These are phyloP conservation scores for Cataglyphis hispanica DNA, from an alignment of 1,140 invertebrate species.

Conservation along the genomic window DNA sequence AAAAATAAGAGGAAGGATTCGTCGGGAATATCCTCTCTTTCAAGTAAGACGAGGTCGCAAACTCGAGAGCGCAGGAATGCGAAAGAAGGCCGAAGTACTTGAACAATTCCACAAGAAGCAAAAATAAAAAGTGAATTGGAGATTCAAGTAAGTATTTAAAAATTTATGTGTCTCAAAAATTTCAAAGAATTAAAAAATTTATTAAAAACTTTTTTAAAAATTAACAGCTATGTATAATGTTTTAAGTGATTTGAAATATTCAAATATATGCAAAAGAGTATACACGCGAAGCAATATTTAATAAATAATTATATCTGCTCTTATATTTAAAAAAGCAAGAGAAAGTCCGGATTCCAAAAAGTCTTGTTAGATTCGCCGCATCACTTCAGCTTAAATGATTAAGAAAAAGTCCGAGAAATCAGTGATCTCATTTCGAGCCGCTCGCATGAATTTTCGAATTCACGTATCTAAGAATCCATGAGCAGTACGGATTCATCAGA, in stretches of 20 bases:
- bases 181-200: background rate
- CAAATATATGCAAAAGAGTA: background rate
- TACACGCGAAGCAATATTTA: background rate
- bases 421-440: background rate
- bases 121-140: background rate
- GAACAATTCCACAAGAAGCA: background rate
- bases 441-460: conserved; percentile 17
- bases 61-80: conserved; percentile 2
- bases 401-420: too few relatives aligned
- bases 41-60: background rate
- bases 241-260: background rate
- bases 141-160: background rate
- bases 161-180: background rate
- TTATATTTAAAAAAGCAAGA: too few relatives aligned
- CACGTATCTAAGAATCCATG: conserved; percentile 11
- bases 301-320: too few relatives aligned
- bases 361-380: too few relatives aligned
- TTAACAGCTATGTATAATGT: background rate
- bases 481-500: conserved; percentile 37
- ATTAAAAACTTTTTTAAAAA: background rate
- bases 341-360: too few relatives aligned
- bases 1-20: conserved; percentile 57
- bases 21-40: background rate
- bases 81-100: background rate
- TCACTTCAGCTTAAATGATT: too few relatives aligned